Percentiles rank a stretch among this genome's conserved stretches.
phyloP scores from a whole-genome alignment of 2,888 invertebrate species.

The Zygogramma bicolorata region DNA sequence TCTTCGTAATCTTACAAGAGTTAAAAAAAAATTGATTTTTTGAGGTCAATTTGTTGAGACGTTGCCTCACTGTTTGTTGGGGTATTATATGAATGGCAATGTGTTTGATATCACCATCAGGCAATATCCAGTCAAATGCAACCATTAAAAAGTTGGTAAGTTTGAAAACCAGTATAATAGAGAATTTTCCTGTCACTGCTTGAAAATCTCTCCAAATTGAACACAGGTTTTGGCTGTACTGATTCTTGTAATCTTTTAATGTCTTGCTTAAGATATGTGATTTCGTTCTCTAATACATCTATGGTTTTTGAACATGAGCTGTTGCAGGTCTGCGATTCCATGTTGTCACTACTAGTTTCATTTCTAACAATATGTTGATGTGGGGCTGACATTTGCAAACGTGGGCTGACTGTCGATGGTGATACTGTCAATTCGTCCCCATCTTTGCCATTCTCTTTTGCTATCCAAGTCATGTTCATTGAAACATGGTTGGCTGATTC shows the following conservation, averaged over 20 bases:
- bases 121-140: not conserved
- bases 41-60: not conserved
- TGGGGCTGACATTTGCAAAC: not conserved
- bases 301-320: not conserved
- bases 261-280: not conserved
- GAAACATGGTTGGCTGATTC: not conserved
- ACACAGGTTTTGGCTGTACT: not conserved
- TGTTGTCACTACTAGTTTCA: not conserved
- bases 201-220: not conserved
- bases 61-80: not conserved
- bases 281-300: not conserved
- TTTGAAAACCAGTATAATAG: not conserved
- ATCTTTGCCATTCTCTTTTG: not conserved
- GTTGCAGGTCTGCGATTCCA: not conserved
- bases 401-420: not conserved
- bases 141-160: not conserved
- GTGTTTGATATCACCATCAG: not conserved
- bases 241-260: not conserved
- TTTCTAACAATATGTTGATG: not conserved
- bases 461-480: not conserved
- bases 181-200: no score
- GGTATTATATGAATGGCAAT: not conserved
- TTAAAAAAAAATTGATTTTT: no score
- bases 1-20: not conserved
- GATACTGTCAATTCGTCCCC: not conserved